phyloP scores from a whole-genome alignment of 2,888 invertebrate genomes.

The Tetanocera ferruginea region DNA sequence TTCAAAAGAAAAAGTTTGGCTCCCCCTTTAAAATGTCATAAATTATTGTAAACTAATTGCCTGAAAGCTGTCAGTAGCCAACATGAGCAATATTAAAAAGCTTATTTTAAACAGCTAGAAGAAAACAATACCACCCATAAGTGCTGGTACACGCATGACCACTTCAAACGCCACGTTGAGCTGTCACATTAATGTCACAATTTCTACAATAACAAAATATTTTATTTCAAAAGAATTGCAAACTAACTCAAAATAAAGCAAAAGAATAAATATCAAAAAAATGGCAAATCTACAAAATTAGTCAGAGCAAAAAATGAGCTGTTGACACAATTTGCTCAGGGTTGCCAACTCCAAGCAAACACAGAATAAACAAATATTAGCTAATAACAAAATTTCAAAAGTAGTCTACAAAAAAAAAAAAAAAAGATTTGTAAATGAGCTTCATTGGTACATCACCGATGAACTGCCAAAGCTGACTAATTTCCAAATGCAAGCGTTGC shows the following conservation, averaged over 20 bases:
- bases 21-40: too few relatives aligned
- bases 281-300: neutral
- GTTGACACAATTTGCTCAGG: conserved; percentile 1
- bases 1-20: too few relatives aligned
- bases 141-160: neutral
- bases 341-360: conserved; percentile 2
- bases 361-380: neutral
- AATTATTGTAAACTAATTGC: too few relatives aligned
- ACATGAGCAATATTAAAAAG: neutral
- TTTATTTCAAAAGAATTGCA: neutral
- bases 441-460: neutral
- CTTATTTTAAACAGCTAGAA: neutral
- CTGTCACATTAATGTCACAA: conserved; percentile 5
- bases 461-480: neutral
- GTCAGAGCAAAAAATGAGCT: neutral
- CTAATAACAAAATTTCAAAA: neutral
- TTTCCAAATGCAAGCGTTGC: neutral
- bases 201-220: neutral
- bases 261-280: neutral
- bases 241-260: neutral
- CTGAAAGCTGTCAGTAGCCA: neutral
- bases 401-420: too few relatives aligned
- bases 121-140: neutral
- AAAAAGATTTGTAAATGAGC: neutral
- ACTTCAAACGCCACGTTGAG: neutral